Evolutionary conservation across 2,888 invertebrate species (phyloP), one percentile per base, ranked within the genome.

Genomic region (Scaptomyza reducta): DNA sequence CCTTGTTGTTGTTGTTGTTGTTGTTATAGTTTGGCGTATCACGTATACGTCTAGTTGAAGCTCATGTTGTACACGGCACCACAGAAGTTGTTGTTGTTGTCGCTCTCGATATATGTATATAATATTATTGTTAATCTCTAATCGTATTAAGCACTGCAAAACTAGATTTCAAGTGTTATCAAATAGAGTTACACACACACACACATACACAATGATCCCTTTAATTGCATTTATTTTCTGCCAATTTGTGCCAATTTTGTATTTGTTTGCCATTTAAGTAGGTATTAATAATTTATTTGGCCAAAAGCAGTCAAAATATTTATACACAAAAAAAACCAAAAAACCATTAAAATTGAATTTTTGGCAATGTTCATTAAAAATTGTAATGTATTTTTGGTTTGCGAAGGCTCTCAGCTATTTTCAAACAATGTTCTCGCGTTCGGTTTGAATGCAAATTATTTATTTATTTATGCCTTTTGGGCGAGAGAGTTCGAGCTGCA

Each of bases 11-110:
- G 18, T 18, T 44, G 40, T 40, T 41, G 40, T 9, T 10, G 18
- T 18, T 44, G 40, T 40, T 41, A 33, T 33, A 25, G 51, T 38
- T 38, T 38, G 14, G 25, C 25, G 66, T 69, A 75, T 85, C 70
- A 81, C 82, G 79, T 75, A 81, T 73, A 71, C 82, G 88, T 70
- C 86, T 81, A 87, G 70, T 53, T 25, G 72, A 54, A 47, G 22
- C 38, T 7, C 76, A 87, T 84, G 25, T 58, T 67, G 45, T 31
- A 27, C 27, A 45, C n/a, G 10, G 40, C 53, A 54, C 49, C 60
- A 57, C 58, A 18, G 33, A 57, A 65, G 29, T 56, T 58, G 47
- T 66, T 74, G 45, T 60, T 58, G 45, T 70, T 31, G 16, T 69
- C 44, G 40, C 33, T 56, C 11, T 16, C 29, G 16, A 16, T 46